phyloP scores from a whole-genome alignment of 2,888 invertebrate genomes.

The Spisula subtruncata region DNA sequence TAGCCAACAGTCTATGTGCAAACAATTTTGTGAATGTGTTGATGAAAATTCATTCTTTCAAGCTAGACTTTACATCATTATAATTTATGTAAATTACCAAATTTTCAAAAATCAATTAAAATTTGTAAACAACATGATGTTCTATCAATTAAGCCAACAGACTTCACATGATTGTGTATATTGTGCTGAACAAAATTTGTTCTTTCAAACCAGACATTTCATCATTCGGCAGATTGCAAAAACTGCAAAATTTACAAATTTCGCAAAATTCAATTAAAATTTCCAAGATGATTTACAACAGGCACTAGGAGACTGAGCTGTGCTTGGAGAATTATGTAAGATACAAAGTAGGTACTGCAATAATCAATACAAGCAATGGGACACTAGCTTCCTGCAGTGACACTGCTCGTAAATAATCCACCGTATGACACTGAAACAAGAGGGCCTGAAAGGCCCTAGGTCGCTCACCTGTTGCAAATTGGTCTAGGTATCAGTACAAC shows the following conservation, averaged over 20 bases:
- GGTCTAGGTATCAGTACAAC: no score
- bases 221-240: not conserved
- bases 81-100: no score
- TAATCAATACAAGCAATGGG: not conserved
- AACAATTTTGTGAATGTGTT: no score
- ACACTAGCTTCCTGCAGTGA: not conserved
- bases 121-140: not conserved
- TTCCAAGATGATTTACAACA: no score
- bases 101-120: not conserved
- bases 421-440: not conserved
- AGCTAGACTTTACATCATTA: not conserved
- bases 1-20: no score
- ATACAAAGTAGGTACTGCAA: no score
- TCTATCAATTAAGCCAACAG: not conserved
- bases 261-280: no score
- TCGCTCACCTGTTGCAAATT: no score
- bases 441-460: not conserved
- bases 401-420: not conserved
- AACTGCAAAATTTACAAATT: not conserved
- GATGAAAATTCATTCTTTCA: not conserved
- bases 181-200: not conserved
- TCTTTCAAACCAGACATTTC: not conserved
- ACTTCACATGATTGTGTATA: not conserved
- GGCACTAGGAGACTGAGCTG: no score
- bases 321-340: no score